Conservation (phyloP, 2,797 vertebrate genomes). For the Pangasius mekongensis region DNA sequence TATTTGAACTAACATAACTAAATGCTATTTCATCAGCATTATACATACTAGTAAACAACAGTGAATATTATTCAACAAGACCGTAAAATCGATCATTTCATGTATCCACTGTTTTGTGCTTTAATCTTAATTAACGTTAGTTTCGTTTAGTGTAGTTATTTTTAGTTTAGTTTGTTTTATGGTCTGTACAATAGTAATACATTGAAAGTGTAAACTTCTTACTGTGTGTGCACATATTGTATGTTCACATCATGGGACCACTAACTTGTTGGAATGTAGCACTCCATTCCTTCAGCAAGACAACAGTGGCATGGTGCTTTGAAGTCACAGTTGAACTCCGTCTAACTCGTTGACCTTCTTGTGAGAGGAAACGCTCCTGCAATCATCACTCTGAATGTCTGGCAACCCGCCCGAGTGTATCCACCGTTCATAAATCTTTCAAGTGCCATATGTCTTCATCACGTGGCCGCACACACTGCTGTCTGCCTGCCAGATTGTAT, state of each 20-base stretch:
- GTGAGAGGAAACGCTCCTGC: conserved; percentile 31
- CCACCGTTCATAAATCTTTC: conserved; percentile 53
- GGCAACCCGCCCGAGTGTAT: conserved; percentile 12
- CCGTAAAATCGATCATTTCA: background rate
- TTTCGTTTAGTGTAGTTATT: background rate
- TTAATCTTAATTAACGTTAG: background rate
- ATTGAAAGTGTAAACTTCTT: background rate
- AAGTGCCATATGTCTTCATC: conserved; percentile 47
- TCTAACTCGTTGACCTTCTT: conserved; percentile 40
- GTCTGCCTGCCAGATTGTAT: conserved; percentile 35
- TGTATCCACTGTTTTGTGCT: too few relatives aligned
- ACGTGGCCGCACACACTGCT: conserved; percentile 27
- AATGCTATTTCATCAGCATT: background rate
- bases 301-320: conserved; percentile 40
- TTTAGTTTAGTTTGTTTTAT: conserved; percentile 1
- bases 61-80: too few relatives aligned
- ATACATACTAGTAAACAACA: background rate
- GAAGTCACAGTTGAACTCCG: conserved; percentile 50
- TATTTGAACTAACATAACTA: too few relatives aligned
- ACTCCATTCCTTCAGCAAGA: conserved; percentile 44
- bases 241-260: background rate
- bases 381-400: conserved; percentile 34
- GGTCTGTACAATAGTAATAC: background rate
- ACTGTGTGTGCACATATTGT: background rate
- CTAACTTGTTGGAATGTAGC: conserved; percentile 48